phyloP scores from a whole-genome alignment of 1,140 invertebrate genomes.

The Lycorma delicatula region DNA sequence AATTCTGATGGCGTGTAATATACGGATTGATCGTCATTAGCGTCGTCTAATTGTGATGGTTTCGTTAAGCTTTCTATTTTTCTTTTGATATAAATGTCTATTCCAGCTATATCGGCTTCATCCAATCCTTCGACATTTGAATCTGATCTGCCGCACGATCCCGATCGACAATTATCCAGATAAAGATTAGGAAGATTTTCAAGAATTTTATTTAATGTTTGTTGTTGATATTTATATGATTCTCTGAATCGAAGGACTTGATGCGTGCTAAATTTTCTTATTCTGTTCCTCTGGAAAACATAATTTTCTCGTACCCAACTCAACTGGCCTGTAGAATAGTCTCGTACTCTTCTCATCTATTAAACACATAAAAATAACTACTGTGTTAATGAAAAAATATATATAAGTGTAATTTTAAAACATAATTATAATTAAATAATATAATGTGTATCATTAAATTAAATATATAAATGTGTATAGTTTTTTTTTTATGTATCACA shows the following conservation, averaged over 20 bases:
- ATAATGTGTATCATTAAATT: neutral
- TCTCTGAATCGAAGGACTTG: constrained; percentile 80
- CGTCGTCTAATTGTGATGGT: constrained; percentile 41
- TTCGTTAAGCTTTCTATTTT: constrained; percentile 45
- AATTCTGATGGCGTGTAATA: constrained; percentile 72
- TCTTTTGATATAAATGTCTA: constrained; percentile 47
- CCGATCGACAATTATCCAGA: constrained; percentile 85
- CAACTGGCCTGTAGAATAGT: constrained; percentile 81
- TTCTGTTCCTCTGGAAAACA: constrained; percentile 87
- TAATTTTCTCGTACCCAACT: constrained; percentile 92
- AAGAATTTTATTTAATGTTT: constrained; percentile 86
- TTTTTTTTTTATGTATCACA: neutral
- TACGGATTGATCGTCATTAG: constrained; percentile 43
- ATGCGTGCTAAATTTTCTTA: constrained; percentile 87
- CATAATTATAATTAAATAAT: neutral
- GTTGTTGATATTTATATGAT: constrained; percentile 91
- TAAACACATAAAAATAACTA: constrained; percentile 27
- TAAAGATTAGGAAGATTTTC: constrained; percentile 89
- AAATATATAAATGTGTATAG: neutral
- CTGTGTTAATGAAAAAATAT: neutral
- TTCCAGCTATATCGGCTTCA: constrained; percentile 40
- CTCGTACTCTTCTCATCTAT: constrained; percentile 75
- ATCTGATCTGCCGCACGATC: constrained; percentile 71
- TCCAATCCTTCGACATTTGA: constrained; percentile 40
- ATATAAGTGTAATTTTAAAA: neutral